These are phyloP conservation scores for Botia kubotai DNA, from an alignment of 2,797 vertebrate genomes.

Conservation along the genomic window DNA sequence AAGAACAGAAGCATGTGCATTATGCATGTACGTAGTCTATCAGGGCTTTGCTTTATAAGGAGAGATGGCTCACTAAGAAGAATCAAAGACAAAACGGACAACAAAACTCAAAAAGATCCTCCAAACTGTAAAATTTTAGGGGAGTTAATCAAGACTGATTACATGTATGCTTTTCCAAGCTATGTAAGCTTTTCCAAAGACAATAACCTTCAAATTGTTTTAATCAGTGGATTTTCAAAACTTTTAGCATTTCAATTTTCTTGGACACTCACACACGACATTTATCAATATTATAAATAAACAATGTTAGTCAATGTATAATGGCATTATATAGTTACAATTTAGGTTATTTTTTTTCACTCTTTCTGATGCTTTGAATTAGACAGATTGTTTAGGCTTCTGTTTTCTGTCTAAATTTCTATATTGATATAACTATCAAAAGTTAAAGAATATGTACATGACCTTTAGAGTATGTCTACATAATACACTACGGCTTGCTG, in stretches of 20 bases:
- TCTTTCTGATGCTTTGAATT: too few relatives aligned
- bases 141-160: background rate
- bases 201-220: background rate
- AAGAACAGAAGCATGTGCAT: too few relatives aligned
- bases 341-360: too few relatives aligned
- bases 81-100: background rate
- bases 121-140: background rate
- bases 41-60: slow-evolving; percentile 43
- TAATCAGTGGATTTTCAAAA: background rate
- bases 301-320: background rate
- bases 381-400: too few relatives aligned
- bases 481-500: background rate
- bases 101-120: background rate
- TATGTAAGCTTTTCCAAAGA: background rate
- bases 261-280: background rate
- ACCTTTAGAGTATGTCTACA: background rate
- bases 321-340: too few relatives aligned
- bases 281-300: too few relatives aligned
- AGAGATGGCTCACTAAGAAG: slow-evolving; percentile 15
- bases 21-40: background rate
- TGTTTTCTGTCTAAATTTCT: too few relatives aligned
- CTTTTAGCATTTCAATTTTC: background rate
- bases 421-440: too few relatives aligned
- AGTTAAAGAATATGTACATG: too few relatives aligned
- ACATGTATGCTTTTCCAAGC: background rate